phyloP scores from a whole-genome alignment of 1,140 invertebrate genomes.

The Holcopasites calliopsidis region DNA sequence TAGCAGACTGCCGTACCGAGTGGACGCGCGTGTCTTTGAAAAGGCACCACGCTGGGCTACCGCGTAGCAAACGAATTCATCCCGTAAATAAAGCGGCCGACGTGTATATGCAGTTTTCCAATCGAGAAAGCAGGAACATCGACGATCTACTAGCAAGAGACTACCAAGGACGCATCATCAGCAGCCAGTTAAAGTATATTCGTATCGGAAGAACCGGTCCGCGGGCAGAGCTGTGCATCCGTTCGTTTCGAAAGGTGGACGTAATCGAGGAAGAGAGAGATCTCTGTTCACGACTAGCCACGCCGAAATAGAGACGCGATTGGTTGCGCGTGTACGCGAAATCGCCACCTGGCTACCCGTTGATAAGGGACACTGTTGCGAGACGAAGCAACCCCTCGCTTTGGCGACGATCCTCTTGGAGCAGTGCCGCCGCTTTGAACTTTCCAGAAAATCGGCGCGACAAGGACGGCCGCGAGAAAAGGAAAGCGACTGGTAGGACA shows the following conservation, averaged over 20 bases:
- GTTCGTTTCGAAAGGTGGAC: no score
- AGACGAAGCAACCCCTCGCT: no score
- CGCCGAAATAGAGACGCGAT: no score
- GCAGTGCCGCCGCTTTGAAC: conserved; percentile 40
- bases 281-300: no score
- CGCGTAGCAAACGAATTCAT: conserved; percentile 1
- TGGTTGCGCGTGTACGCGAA: no score
- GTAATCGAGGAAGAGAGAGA: no score
- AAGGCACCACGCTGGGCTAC: conserved; percentile 37
- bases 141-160: neutral
- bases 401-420: neutral
- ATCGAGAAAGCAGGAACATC: conserved; percentile 19
- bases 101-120: conserved; percentile 67
- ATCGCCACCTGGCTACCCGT: no score
- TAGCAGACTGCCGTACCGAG: conserved; percentile 64
- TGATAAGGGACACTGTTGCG: no score
- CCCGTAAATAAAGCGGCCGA: conserved; percentile 14
- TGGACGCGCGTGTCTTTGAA: conserved; percentile 51
- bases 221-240: no score
- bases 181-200: no score
- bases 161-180: neutral
- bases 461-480: conserved; percentile 11
- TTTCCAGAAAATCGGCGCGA: conserved; percentile 43
- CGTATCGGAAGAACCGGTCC: no score
- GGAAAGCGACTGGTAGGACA: conserved; percentile 3